phyloP scores from a whole-genome alignment of 2,113 vertebrate genomes.

The Gracilinanus agilis region DNA sequence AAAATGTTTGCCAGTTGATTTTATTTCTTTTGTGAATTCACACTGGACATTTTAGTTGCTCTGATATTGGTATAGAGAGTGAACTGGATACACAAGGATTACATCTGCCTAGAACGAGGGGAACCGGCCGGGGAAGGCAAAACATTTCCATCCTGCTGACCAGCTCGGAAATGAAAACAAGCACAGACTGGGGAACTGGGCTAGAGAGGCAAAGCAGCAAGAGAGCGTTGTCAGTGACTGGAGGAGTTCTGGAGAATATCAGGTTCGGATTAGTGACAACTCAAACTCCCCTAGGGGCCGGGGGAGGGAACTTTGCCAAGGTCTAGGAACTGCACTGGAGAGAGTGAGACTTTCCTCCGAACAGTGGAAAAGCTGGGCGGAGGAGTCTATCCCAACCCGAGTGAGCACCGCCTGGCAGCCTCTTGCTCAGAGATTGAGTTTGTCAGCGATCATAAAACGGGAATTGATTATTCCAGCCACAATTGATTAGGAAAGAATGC shows the following conservation, averaged over 20 bases:
- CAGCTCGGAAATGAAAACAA: slow-evolving; percentile 57
- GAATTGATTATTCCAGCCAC: slow-evolving; percentile 88
- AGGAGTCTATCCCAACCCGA: neutral
- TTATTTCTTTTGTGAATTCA: slow-evolving; percentile 43
- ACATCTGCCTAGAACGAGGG: slow-evolving; percentile 9
- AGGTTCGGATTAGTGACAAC: slow-evolving; percentile 77
- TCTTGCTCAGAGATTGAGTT: slow-evolving; percentile 79
- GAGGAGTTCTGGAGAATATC: slow-evolving; percentile 75
- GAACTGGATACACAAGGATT: slow-evolving; percentile 31
- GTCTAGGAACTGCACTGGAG: slow-evolving; percentile 44
- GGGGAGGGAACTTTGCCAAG: slow-evolving; percentile 72
- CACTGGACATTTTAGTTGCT: slow-evolving; percentile 51
- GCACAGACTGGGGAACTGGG: neutral
- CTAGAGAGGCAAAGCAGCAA: slow-evolving; percentile 51
- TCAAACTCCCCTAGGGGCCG: slow-evolving; percentile 59
- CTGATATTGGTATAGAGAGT: slow-evolving; percentile 71
- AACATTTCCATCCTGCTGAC: slow-evolving; percentile 48
- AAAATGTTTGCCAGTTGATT: slow-evolving; percentile 38
- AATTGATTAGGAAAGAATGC: slow-evolving; percentile 89
- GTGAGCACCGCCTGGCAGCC: slow-evolving; percentile 1
- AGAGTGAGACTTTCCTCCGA: slow-evolving; percentile 44
- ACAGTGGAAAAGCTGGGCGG: slow-evolving; percentile 56
- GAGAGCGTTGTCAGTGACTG: slow-evolving; percentile 53
- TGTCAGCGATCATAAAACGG: slow-evolving; percentile 88
- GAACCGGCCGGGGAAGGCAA: slow-evolving; percentile 35